A percentile compares a stretch with the other conserved stretches of the same genome.
phyloP scores from a whole-genome alignment of 2,888 invertebrate genomes.

The Perdita meconis region DNA sequence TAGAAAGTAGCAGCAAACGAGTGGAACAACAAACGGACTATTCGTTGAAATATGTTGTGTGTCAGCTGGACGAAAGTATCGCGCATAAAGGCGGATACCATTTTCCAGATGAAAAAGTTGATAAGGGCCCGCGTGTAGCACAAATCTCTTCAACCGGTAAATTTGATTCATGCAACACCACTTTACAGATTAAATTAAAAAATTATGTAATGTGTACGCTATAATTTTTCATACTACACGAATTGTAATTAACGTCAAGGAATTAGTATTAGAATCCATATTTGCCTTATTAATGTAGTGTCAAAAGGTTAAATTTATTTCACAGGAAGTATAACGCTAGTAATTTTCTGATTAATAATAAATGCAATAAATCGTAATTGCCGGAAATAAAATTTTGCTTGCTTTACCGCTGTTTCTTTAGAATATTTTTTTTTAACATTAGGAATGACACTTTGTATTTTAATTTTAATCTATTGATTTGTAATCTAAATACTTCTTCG shows the following conservation, averaged over 20 bases:
- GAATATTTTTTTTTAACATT: too few relatives aligned
- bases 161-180: background rate
- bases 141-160: background rate
- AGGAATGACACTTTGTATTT: too few relatives aligned
- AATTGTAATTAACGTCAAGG: background rate
- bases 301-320: too few relatives aligned
- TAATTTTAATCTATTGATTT: too few relatives aligned
- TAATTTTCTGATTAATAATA: too few relatives aligned
- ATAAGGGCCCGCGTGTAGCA: background rate
- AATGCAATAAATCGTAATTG: too few relatives aligned
- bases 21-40: background rate
- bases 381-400: too few relatives aligned
- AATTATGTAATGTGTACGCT: background rate
- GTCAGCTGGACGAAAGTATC: background rate
- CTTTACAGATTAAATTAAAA: background rate
- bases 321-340: too few relatives aligned
- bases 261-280: too few relatives aligned
- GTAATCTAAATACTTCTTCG: too few relatives aligned
- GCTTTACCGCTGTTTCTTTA: too few relatives aligned
- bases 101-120: conserved; percentile 16
- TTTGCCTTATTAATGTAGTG: too few relatives aligned
- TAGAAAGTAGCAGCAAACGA: background rate
- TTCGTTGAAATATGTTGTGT: background rate
- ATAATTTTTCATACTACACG: background rate
- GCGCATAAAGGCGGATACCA: background rate